A percentile compares a stretch with the other conserved stretches of the same genome.
phyloP scores from a whole-genome alignment of 2,797 vertebrate genomes.

The Callimico goeldii region DNA sequence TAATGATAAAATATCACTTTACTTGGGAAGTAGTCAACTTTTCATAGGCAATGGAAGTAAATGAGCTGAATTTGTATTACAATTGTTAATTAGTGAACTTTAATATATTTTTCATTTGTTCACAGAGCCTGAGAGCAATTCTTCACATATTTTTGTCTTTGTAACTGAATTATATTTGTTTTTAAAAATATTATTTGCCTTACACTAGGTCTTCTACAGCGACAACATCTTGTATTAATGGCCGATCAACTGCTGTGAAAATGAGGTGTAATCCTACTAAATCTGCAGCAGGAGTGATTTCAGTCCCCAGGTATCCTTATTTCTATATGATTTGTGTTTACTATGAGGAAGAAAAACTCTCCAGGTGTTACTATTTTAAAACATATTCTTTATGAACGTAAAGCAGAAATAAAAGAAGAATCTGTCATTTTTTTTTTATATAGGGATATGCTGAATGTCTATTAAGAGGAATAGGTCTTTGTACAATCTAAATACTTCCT shows the following conservation, averaged over 20 bases:
- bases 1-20: not conserved
- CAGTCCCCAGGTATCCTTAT: constrained; percentile 91
- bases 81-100: constrained; percentile 16
- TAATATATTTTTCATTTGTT: constrained; percentile 18
- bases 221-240: constrained; percentile 93
- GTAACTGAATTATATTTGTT: not conserved
- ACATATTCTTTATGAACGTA: not conserved
- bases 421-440: not conserved
- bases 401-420: constrained; percentile 28
- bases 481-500: not conserved
- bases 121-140: not conserved
- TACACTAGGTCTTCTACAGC: constrained; percentile 89
- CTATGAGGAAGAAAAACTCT: not conserved
- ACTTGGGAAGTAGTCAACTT: not conserved
- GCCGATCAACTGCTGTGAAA: constrained; percentile 92
- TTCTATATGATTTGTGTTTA: not conserved
- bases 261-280: constrained; percentile 93
- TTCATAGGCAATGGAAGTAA: not conserved
- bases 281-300: constrained; percentile 89
- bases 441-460: not conserved
- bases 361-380: not conserved
- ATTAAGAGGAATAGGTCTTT: not conserved
- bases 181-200: constrained; percentile 51
- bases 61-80: constrained; percentile 5
- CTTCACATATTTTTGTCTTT: not conserved